Evolutionary conservation across 1,140 invertebrate genomes (phyloP), one percentile per base, ranked within the genome.

Genomic region (Zaprionus taronus): DNA sequence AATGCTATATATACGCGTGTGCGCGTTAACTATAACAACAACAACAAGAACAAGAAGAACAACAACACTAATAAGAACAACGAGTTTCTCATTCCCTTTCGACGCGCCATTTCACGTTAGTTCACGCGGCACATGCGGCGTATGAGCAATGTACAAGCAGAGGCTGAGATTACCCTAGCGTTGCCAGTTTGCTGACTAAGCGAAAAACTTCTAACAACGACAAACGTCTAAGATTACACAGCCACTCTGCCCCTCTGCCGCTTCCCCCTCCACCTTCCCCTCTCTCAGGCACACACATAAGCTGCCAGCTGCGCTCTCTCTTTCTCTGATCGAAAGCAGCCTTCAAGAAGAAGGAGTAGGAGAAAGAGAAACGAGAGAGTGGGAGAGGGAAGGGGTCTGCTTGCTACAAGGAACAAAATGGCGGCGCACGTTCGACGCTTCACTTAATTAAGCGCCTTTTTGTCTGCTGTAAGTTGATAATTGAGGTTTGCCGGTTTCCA

Each of bases 401-500:
- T 11, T 11, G 31, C 9, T 11, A 11, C 9, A 34, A 34, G 31
- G 31, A 41, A 79, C 61, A 85, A 85, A 85, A 77, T 85, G 83
- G 82, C 76, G 63, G 72, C 55, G 79, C 82, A 85, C 82, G 79
- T 85, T 81, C 75, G 55, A 64, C 79, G 83, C 82, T 81, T 85
- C 83, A 81, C 83, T 85, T 85, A 85, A 85, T 85, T 85, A 85
- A 85, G 83, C 83, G 83, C 83, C 79, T 81, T 77, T 84, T 85
- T 81, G 83, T 85, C 83, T 84, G 76, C 79, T 81, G 75, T 84
- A 85, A 85, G 82, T 85, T 81, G 83, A 85, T 85, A 85, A 85
- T 85, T 85, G 82, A 85, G 83, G 82, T 85, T 81, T 68, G 76
- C 79, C 82, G 66, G 79, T 80, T 85, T 77, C 79, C 74, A 75